Evolutionary conservation across 2,113 vertebrate genomes (phyloP).

Genomic region (Labeo catla): DNA sequence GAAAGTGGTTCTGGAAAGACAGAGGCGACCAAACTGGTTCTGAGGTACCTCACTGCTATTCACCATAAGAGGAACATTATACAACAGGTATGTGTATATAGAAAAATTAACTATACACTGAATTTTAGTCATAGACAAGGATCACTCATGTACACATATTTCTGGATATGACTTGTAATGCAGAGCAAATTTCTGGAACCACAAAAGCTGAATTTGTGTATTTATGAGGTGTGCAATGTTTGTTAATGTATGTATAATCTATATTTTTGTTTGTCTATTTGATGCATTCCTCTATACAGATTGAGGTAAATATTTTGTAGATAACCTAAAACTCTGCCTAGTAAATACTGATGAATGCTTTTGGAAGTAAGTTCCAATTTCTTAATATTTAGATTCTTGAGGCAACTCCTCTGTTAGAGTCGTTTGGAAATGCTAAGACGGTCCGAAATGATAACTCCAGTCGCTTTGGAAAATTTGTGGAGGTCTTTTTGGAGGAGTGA

Average conservation of each 20-base stretch:
- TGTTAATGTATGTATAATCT: neutral
- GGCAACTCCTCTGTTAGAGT: conserved; percentile 93
- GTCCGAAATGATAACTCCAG: conserved; percentile 98
- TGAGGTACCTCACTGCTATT: conserved; percentile 91
- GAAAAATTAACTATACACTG: neutral
- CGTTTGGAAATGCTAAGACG: conserved; percentile 98
- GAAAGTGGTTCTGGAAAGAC: conserved; percentile 98
- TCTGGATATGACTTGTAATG: neutral
- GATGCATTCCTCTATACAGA: conserved; percentile 68
- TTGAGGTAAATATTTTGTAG: conserved; percentile 78
- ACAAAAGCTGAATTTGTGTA: neutral
- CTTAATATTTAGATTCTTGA: conserved; percentile 86
- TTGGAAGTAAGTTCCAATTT: neutral
- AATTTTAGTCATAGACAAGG: neutral
- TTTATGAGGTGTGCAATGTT: neutral
- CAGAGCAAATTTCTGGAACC: neutral
- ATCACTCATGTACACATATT: neutral
- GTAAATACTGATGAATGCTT: neutral
- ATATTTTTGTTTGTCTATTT: neutral
- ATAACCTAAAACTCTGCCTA: neutral
- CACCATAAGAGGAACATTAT: conserved; percentile 87
- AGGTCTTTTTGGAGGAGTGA: conserved; percentile 96
- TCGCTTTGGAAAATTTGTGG: conserved; percentile 95
- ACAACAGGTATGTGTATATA: conserved; percentile 81
- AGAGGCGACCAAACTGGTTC: conserved; percentile 92